Base-by-base conservation (phyloP, 2,888 invertebrate species). In the Tenodera sinensis region DNA sequence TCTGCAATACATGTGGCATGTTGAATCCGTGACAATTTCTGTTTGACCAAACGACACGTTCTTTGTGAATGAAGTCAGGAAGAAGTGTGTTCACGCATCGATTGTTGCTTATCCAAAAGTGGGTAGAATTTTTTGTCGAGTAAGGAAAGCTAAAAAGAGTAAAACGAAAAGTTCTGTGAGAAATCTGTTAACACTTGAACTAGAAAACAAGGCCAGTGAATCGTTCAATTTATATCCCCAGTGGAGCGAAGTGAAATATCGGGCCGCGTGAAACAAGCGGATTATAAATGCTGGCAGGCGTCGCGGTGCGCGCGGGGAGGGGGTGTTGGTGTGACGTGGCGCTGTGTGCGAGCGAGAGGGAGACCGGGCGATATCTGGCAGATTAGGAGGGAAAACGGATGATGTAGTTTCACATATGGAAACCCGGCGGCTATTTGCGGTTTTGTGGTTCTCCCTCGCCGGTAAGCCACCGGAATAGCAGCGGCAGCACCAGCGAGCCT, bases 391-490 rank as follows among this genome's bases (percentile, higher is more conserved):
- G 89, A 89, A 88, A 89, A 89, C 85, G 89, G 85, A 89, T 85
- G 89, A 89, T 89, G 89, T 84, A 89, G 89, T 89, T 89, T 85
- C 89, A 88, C 88, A 85, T 84, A 88, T 88, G 88, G 85, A 88
- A 88, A 84, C 88, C 89, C 89, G 42, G 89, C 83, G 89, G 89
- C 89, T 85, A 89, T 89, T 89, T 89, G 89, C 85, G 89, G 89
- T 89, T 89, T 89, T 87, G 87, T n/a, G 87, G 87, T 87, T 86
- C 83, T 83, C 86, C 87, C 87, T 87, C 34, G 83, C 30, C 83
- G 87, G 87, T 83, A 83, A 87, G 87, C 87, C 87, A 83, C 87
- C 42, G 83, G 87, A 87, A 87, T 87, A 83, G 87, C 87, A 87
- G 87, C 87, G 34, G 34, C 83, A 30, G 71, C 81, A 86, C 30